Conservation (phyloP, 2,797 vertebrate species). For the Ctenochaetus hawaiiensis region DNA sequence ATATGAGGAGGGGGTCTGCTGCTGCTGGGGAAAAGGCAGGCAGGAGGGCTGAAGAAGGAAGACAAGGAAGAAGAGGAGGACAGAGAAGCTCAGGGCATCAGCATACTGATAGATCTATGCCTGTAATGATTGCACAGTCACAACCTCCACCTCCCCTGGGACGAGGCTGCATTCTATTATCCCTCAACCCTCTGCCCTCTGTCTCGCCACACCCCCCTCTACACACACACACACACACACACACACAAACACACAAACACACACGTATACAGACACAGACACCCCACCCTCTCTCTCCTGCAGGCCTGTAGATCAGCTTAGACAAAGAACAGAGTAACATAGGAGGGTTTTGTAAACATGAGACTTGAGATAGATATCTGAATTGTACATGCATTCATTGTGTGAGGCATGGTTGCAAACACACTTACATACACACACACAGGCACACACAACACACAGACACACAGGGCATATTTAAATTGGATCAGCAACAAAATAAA, state of each 20-base stretch:
- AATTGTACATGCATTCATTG: constrained; percentile 49
- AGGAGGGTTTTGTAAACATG: constrained; percentile 69
- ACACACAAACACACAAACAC: constrained; percentile 21
- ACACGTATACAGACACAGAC: constrained; percentile 16
- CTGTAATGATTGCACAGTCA: constrained; percentile 88
- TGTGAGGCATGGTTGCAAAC: constrained; percentile 26
- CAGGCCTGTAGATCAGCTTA: constrained; percentile 42
- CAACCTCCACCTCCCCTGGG: constrained; percentile 79
- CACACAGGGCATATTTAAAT: not conserved
- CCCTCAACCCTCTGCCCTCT: constrained; percentile 70
- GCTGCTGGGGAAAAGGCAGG: not conserved
- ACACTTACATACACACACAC: constrained; percentile 5
- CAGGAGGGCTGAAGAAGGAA: constrained; percentile 14
- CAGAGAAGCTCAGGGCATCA: constrained; percentile 67
- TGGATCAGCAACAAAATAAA: not conserved
- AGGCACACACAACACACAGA: constrained; percentile 1
- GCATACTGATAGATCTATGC: constrained; percentile 84
- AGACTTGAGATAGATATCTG: constrained; percentile 57
- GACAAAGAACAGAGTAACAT: constrained; percentile 74
- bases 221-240: constrained; percentile 17
- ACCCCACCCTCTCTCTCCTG: constrained; percentile 10
- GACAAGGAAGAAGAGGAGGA: constrained; percentile 37
- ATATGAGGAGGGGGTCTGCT: constrained; percentile 37
- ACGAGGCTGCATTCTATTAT: constrained; percentile 83
- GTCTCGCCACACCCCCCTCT: constrained; percentile 30